Conservation (phyloP, 2,888 invertebrate genomes). For the Sepioteuthis lessoniana region DNA sequence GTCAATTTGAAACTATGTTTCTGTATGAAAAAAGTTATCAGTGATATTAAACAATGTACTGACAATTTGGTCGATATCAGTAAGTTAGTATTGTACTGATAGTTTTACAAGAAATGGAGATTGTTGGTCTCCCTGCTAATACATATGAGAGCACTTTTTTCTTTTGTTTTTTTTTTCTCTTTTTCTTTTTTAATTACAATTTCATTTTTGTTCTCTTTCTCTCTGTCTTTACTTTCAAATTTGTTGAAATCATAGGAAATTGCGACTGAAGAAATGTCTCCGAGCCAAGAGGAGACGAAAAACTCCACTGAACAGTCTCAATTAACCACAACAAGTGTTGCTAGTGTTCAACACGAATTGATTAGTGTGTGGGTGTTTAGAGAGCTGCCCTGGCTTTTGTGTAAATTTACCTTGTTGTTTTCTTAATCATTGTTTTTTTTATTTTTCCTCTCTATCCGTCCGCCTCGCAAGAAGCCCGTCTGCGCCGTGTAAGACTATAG, state of each 20-base stretch:
- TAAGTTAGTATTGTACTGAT: too few species aligned
- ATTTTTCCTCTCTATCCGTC: too few species aligned
- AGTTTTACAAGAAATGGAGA: too few species aligned
- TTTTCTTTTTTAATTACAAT: background rate
- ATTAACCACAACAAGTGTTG: background rate
- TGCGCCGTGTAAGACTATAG: background rate
- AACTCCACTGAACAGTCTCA: background rate
- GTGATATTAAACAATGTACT: too few species aligned
- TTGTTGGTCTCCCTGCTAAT: too few species aligned
- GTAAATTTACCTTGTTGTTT: background rate
- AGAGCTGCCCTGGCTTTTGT: background rate
- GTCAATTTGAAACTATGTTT: too few species aligned
- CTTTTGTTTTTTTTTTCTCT: rapidly evolving
- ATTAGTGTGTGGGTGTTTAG: background rate
- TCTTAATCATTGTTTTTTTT: background rate
- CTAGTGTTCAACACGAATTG: background rate
- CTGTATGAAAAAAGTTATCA: too few species aligned
- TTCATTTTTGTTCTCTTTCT: background rate
- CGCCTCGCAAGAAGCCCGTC: background rate
- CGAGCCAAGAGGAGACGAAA: background rate
- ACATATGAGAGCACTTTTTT: background rate
- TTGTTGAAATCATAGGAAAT: background rate
- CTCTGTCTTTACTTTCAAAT: background rate
- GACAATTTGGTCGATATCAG: too few species aligned
- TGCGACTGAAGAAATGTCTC: background rate